These are phyloP conservation scores for Cyclopterus lumpus DNA, from an alignment of 2,797 vertebrate species.

Conservation along the genomic window DNA sequence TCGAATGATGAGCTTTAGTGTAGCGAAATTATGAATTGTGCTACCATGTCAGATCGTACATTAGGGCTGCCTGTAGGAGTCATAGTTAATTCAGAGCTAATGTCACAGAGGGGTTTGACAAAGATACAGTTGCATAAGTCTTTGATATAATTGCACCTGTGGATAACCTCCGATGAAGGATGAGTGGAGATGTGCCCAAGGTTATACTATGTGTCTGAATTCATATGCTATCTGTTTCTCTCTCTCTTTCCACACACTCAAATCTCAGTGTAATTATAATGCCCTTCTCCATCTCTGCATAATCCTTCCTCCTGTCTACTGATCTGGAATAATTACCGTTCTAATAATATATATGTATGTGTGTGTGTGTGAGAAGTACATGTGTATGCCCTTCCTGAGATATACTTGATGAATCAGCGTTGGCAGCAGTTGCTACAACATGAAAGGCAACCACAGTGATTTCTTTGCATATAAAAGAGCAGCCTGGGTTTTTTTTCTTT, in stretches of 20 bases:
- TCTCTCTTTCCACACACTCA: not conserved
- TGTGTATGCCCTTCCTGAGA: not conserved
- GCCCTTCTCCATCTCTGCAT: constrained; percentile 23
- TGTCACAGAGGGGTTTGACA: constrained; percentile 16
- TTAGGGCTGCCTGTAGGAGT: constrained; percentile 2
- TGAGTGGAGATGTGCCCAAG: constrained; percentile 5
- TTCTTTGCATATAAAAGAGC: not conserved
- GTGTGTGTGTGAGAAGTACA: constrained; percentile 16
- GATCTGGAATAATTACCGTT: constrained; percentile 40
- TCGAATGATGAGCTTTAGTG: not conserved
- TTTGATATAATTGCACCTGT: constrained; percentile 22
- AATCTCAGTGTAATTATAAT: constrained; percentile 33
- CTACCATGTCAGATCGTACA: not conserved
- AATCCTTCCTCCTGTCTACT: constrained; percentile 30
- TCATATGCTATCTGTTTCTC: constrained; percentile 7
- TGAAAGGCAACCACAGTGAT: constrained; percentile 1
- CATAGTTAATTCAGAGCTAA: constrained; percentile 15
- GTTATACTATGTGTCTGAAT: constrained; percentile 20
- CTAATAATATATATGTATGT: constrained; percentile 17
- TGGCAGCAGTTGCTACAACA: constrained; percentile 11
- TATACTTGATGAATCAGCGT: not conserved
- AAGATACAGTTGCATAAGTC: constrained; percentile 22
- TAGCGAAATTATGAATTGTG: constrained; percentile 1
- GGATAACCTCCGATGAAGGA: constrained; percentile 23
- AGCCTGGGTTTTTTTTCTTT: not conserved